Evolutionary conservation across 2,888 invertebrate species (phyloP).

Genomic region (Drosophila parthenogenetica): DNA sequence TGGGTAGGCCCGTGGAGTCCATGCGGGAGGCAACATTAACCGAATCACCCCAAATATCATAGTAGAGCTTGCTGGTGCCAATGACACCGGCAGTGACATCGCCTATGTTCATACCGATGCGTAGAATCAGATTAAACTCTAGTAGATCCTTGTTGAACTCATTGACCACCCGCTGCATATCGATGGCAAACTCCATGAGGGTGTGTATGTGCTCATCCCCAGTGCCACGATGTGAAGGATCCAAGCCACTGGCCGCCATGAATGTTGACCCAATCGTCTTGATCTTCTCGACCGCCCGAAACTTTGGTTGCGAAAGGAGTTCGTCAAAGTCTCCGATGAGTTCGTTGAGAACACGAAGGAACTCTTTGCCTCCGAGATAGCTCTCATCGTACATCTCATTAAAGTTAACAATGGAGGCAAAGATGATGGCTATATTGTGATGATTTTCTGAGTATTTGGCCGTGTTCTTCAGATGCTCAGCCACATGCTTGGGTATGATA

Average conservation of each 20-base stretch:
- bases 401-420: conserved; percentile 98
- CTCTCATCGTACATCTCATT: conserved; percentile 99
- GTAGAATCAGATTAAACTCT: conserved; percentile 94
- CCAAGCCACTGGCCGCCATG: conserved; percentile 98
- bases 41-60: conserved; percentile 99
- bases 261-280: conserved; percentile 98
- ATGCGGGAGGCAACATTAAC: conserved; percentile 98
- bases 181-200: conserved; percentile 96
- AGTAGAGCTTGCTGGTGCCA: conserved; percentile 97
- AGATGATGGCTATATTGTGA: conserved; percentile 95
- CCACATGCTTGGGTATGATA: conserved; percentile 98
- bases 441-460: conserved; percentile 98
- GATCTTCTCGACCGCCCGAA: conserved; percentile 96
- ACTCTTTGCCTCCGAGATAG: conserved; percentile 97
- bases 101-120: conserved; percentile 96
- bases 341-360: conserved; percentile 97
- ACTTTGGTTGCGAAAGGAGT: conserved; percentile 92
- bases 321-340: conserved; percentile 98
- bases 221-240: conserved; percentile 90
- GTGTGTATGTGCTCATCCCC: conserved; percentile 92
- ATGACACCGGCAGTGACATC: conserved; percentile 99
- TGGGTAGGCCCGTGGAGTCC: conserved; percentile 97
- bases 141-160: conserved; percentile 95
- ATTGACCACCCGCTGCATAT: conserved; percentile 94
- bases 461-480: conserved; percentile 95